Evolutionary conservation across 2,113 vertebrate species (phyloP).

Genomic region (Sebastes schlegelii): DNA sequence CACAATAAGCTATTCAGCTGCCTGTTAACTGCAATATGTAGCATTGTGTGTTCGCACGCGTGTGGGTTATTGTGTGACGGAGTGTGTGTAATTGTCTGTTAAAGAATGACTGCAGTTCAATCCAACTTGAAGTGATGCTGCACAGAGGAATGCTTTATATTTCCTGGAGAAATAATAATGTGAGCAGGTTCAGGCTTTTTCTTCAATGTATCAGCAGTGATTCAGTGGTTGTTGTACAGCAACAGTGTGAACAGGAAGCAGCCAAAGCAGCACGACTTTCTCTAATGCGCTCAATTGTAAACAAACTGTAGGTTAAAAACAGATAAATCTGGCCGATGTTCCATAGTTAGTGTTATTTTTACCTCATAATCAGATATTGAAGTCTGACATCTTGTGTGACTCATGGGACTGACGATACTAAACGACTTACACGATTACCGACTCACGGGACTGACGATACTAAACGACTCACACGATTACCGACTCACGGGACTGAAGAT

Average conservation of each 20-base stretch:
- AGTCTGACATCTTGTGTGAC: background rate
- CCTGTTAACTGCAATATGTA: conserved; percentile 46
- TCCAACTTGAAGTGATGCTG: background rate
- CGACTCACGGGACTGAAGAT: no score
- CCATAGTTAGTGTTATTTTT: no score
- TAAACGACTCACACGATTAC: no score
- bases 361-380: background rate
- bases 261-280: background rate
- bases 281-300: background rate
- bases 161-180: background rate
- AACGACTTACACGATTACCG: no score
- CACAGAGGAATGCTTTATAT: background rate
- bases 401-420: no score
- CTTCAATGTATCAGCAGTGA: no score
- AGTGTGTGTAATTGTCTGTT: conserved; percentile 8
- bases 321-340: no score
- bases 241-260: background rate
- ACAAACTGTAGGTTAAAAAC: background rate
- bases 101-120: background rate
- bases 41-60: conserved; percentile 37
- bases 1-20: conserved; percentile 43
- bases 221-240: background rate
- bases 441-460: no score
- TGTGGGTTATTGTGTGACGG: conserved; percentile 25
- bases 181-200: background rate